These are phyloP conservation scores for Choristoneura rosaceana DNA, from an alignment of 2,888 invertebrate genomes.

Conservation along the genomic window DNA sequence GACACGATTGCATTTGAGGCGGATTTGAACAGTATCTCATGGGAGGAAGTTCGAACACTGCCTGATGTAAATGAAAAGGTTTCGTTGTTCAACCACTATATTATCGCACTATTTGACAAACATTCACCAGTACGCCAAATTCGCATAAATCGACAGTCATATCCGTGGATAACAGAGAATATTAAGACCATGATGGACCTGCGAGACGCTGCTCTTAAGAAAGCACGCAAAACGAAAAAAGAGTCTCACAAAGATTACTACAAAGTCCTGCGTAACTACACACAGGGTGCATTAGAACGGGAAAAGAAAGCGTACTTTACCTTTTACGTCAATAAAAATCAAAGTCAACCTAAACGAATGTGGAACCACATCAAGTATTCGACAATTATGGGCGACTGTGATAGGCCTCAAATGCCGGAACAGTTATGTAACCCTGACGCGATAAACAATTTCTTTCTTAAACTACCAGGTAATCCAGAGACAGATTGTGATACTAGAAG, in stretches of 20 bases:
- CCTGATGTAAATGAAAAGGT: not conserved
- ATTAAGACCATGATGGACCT: not conserved
- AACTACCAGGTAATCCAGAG: not conserved
- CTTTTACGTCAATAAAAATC: constrained; percentile 40
- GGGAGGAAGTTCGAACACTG: not conserved
- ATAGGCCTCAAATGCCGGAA: not conserved
- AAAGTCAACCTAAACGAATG: constrained; percentile 30
- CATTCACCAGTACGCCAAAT: not conserved
- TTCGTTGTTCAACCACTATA: not conserved
- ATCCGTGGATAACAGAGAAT: constrained; percentile 9
- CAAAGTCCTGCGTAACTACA: constrained; percentile 29
- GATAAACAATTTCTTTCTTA: constrained; percentile 10
- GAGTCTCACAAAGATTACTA: not conserved
- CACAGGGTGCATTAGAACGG: constrained; percentile 4
- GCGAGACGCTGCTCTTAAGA: not conserved
- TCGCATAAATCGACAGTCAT: not conserved
- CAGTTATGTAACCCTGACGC: constrained; percentile 14
- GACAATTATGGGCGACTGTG: not conserved
- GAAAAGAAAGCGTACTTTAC: constrained; percentile 38
- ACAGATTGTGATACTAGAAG: no score
- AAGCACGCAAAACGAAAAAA: not conserved
- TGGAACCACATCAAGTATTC: constrained; percentile 32
- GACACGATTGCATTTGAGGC: not conserved
- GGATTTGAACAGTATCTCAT: not conserved
- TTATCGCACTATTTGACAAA: not conserved